Percentiles rank a stretch among this genome's conserved stretches.
Evolutionary conservation across 2,113 vertebrate species (phyloP).

Genomic region (Bubo blakistoni): DNA sequence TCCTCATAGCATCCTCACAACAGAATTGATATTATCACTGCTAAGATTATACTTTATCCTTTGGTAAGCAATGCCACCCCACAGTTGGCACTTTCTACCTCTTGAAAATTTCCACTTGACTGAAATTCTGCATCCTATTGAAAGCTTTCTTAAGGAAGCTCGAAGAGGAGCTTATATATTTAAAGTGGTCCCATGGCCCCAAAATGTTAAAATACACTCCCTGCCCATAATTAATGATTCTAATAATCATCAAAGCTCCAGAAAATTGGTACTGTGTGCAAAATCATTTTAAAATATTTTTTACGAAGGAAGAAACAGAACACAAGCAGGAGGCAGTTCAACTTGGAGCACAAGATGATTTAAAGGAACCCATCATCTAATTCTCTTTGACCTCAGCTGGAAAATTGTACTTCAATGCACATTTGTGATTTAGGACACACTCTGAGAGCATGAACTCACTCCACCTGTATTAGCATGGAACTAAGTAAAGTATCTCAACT

Average conservation of each 20-base stretch:
- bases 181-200: neutral
- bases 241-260: neutral
- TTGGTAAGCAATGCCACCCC: neutral
- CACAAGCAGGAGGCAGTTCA: neutral
- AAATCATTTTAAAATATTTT: neutral
- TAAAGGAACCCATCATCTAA: neutral
- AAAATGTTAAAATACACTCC: neutral
- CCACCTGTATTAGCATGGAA: neutral
- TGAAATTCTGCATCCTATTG: neutral
- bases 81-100: neutral
- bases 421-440: neutral
- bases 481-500: neutral
- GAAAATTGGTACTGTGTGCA: neutral
- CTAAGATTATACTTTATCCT: neutral
- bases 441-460: neutral
- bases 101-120: neutral
- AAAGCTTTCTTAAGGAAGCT: neutral
- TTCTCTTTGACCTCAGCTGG: neutral
- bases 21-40: neutral
- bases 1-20: neutral
- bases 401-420: neutral
- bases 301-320: neutral
- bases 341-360: neutral
- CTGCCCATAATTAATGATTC: neutral
- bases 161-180: neutral